Conservation (phyloP, 2,113 vertebrate genomes). For the Agapornis roseicollis region DNA sequence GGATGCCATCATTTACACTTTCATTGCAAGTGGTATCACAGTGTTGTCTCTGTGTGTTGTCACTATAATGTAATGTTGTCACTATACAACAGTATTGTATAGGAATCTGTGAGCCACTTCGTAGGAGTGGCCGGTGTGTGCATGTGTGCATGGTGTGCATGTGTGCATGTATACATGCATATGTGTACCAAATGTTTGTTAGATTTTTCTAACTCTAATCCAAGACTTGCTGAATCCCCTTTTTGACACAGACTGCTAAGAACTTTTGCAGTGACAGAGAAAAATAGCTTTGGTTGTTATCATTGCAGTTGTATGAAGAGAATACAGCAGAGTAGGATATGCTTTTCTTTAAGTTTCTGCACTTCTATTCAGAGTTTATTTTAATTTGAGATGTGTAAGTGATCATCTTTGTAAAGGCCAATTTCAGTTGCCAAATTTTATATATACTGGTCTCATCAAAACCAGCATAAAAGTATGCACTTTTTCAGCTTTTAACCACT, state of each 20-base stretch:
- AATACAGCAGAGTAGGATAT: background rate
- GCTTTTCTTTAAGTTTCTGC: background rate
- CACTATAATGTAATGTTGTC: background rate
- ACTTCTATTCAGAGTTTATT: background rate
- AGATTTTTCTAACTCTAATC: background rate
- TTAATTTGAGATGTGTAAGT: background rate
- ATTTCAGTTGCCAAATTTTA: background rate
- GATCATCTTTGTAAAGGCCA: background rate
- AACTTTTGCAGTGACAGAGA: background rate
- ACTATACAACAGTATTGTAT: background rate
- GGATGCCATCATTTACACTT: background rate
- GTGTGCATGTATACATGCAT: rapidly evolving
- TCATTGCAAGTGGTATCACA: background rate
- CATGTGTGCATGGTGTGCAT: rapidly evolving
- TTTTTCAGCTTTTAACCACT: conserved; percentile 14
- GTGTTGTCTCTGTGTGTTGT: background rate
- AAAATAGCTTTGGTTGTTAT: background rate
- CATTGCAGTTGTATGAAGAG: background rate
- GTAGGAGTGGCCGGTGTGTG: background rate
- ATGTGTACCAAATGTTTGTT: background rate
- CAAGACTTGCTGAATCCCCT: background rate
- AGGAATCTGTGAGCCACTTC: background rate
- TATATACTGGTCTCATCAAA: background rate
- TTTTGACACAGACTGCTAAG: background rate
- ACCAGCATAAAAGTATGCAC: background rate